These are phyloP conservation scores for Tenthredo livida DNA, from an alignment of 2,888 invertebrate species.

Conservation along the genomic window DNA sequence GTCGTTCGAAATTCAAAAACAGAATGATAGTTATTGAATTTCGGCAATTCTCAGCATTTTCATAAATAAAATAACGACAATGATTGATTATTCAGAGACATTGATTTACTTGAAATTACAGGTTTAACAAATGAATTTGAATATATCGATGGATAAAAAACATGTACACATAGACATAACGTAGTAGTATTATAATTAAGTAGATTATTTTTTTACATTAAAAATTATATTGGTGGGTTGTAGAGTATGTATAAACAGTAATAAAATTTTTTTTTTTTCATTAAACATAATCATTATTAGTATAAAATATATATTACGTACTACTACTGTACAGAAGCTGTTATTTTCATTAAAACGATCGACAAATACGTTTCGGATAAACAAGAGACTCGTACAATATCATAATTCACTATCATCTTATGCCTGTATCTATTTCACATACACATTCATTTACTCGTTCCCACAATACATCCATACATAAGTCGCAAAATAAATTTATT, in stretches of 20 bases:
- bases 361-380: not conserved
- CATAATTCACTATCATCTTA: not conserved
- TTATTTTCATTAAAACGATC: conserved; percentile 11
- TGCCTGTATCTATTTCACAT: not conserved
- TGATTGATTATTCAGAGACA: not conserved
- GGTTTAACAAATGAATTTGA: not conserved
- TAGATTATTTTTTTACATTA: not conserved
- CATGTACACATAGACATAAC: not conserved
- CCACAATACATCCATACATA: not conserved
- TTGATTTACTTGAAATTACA: not conserved
- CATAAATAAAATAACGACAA: not conserved
- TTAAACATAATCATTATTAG: not conserved
- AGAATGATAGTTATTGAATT: not conserved
- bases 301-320: conserved; percentile 2
- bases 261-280: not conserved
- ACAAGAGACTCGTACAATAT: not conserved
- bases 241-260: not conserved
- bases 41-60: not conserved
- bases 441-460: not conserved
- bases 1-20: not conserved
- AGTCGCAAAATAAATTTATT: not conserved
- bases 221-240: not conserved
- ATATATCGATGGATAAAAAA: conserved; percentile 16
- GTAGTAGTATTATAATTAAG: not conserved
- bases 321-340: not conserved